phyloP scores from a whole-genome alignment of 2,113 vertebrate genomes.

The Calidris pugnax region DNA sequence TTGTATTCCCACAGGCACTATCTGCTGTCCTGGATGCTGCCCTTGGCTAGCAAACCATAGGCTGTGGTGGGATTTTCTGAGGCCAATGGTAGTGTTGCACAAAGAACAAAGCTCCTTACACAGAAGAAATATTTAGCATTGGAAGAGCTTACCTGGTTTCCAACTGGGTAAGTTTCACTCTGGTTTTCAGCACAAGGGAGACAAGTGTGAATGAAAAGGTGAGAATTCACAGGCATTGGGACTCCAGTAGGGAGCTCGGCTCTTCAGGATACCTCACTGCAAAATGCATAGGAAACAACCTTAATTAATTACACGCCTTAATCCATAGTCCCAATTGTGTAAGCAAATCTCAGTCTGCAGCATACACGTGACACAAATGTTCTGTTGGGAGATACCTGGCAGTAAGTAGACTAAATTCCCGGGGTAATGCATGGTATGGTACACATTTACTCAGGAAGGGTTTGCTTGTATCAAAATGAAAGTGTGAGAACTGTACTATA shows the following conservation, averaged over 20 bases:
- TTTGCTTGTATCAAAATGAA: not conserved
- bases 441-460: not conserved
- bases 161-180: not conserved
- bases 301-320: not conserved
- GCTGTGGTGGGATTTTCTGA: not conserved
- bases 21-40: not conserved
- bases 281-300: not conserved
- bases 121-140: not conserved
- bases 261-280: not conserved
- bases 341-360: not conserved
- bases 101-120: not conserved
- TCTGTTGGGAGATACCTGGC: not conserved
- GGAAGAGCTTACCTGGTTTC: not conserved
- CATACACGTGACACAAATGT: accelerated
- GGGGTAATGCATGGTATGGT: not conserved
- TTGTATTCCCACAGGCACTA: not conserved
- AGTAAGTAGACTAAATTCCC: not conserved
- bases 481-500: not conserved
- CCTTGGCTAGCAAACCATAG: not conserved
- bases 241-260: not conserved
- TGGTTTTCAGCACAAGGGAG: not conserved
- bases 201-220: not conserved
- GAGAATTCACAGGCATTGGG: not conserved
- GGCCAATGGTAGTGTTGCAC: not conserved
- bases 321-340: not conserved